Evolutionary conservation across 1,140 invertebrate genomes (phyloP).

Genomic region (Pseudomyrmex gracilis): DNA sequence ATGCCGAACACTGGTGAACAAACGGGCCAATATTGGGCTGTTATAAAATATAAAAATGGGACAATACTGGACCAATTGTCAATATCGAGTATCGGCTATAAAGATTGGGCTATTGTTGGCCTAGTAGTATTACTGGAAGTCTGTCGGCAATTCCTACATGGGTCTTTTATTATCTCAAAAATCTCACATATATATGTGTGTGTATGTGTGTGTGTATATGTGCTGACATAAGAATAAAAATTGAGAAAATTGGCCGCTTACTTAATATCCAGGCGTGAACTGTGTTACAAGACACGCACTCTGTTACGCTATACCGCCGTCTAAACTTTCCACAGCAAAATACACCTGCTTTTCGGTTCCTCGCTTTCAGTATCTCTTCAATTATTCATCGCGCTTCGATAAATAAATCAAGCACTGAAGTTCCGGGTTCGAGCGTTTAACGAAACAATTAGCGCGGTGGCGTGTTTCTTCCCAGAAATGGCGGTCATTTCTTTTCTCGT

Average conservation of each 20-base stretch:
- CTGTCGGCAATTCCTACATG: too few relatives aligned
- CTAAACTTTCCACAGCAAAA: background rate
- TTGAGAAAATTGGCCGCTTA: slow-evolving; percentile 10
- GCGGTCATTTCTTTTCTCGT: background rate
- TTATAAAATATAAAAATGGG: too few relatives aligned
- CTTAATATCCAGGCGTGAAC: background rate
- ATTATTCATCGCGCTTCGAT: slow-evolving; percentile 24
- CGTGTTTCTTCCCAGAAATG: slow-evolving; percentile 12
- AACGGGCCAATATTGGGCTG: too few relatives aligned
- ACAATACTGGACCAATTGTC: too few relatives aligned
- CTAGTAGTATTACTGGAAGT: too few relatives aligned
- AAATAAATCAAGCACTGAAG: slow-evolving; percentile 27
- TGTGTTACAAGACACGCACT: too few relatives aligned
- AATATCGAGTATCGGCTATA: too few relatives aligned
- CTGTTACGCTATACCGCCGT: background rate
- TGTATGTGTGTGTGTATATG: background rate
- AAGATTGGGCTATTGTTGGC: too few relatives aligned
- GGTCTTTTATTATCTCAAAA: background rate
- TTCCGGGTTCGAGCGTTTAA: slow-evolving; percentile 1
- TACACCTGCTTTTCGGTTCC: background rate
- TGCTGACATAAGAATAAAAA: background rate
- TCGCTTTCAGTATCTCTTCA: background rate
- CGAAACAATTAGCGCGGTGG: slow-evolving; percentile 46
- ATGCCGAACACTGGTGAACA: too few relatives aligned
- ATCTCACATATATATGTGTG: background rate